Percentiles rank a stretch among this genome's conserved stretches.
These are phyloP conservation scores for Leptinotarsa tumamoca DNA, from an alignment of 2,888 invertebrate genomes.

Conservation along the genomic window DNA sequence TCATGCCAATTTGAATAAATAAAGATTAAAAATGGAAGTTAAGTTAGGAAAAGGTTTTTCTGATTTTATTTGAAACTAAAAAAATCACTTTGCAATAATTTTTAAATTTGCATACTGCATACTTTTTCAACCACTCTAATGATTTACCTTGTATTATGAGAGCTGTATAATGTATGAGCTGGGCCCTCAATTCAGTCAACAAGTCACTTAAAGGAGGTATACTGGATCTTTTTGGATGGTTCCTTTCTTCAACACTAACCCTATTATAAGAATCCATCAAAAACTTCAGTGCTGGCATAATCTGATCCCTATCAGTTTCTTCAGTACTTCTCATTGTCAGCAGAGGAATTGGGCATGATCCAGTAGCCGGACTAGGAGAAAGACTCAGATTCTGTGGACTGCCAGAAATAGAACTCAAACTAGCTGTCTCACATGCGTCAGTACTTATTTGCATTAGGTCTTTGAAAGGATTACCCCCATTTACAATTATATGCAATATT, in stretches of 20 bases:
- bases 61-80: not conserved
- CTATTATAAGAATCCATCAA: conserved; percentile 77
- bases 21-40: too few species aligned
- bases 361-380: conserved; percentile 58
- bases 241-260: conserved; percentile 79
- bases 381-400: conserved; percentile 66
- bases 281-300: conserved; percentile 64
- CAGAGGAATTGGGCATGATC: conserved; percentile 58
- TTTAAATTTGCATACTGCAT: not conserved
- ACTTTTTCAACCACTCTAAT: not conserved
- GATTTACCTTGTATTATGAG: conserved; percentile 70
- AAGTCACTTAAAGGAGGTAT: conserved; percentile 79
- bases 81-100: not conserved
- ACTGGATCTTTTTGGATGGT: conserved; percentile 81
- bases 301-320: conserved; percentile 49
- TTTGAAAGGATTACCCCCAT: conserved; percentile 63
- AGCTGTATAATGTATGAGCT: conserved; percentile 70
- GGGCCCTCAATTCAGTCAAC: conserved; percentile 70
- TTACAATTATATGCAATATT: conserved; percentile 64
- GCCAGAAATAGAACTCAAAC: conserved; percentile 59
- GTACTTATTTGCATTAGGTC: conserved; percentile 49
- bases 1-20: too few species aligned
- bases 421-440: conserved; percentile 55
- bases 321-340: conserved; percentile 54
- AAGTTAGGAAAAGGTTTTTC: too few species aligned